Base-by-base conservation (phyloP, 2,888 invertebrate species). In the Opisthograptis luteolata region DNA sequence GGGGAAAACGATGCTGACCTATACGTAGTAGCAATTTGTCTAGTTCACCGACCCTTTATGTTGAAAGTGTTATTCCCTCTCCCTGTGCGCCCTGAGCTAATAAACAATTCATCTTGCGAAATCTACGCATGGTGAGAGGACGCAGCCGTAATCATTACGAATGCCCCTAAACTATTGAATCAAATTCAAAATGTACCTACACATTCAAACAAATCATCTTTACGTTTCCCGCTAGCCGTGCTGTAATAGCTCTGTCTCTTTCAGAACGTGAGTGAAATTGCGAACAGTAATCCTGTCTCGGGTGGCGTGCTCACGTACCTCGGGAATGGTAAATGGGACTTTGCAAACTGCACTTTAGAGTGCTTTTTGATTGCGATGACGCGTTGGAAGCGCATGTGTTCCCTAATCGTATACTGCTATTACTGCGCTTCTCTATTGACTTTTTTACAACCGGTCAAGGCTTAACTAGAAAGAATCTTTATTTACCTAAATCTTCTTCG, bases 1-100 rank as follows among this genome's bases (percentile, higher is more conserved):
- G 74, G 73, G 77, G 73, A 70, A 68, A 64, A 64, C n/a, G 62
- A 64, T 34, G 65, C 66, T 62, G 66, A 67, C 72, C 68, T 70
- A 73, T 70, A 64, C 66, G 70, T 64, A 64, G 70, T 64, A 64
- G 70, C 77, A 81, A 85, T 84, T 83, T 81, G 80, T 82, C 76
- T 79, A 73, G 79, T 81, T 84, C 81, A 73, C 69, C 76, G 78
- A 82, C 76, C 80, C 79, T 72, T 75, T 78, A 79, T 61, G 62
- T 59, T 68, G 60, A 69, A 71, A 66, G 66, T 67, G 68, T 68
- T 67, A n/a, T n/a, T n/a, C n/a, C n/a, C n/a, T n/a, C 68, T 64
- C 71, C 69, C 68, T 57, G 58, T 47, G 64, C 64, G 60, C 53
- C 56, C 49, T 60, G 35, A 55, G 68, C 67, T 64, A 72, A 79